Percentiles rank a stretch among this genome's conserved stretches.
phyloP scores from a whole-genome alignment of 2,797 vertebrate genomes.

The Acanthis flammea region DNA sequence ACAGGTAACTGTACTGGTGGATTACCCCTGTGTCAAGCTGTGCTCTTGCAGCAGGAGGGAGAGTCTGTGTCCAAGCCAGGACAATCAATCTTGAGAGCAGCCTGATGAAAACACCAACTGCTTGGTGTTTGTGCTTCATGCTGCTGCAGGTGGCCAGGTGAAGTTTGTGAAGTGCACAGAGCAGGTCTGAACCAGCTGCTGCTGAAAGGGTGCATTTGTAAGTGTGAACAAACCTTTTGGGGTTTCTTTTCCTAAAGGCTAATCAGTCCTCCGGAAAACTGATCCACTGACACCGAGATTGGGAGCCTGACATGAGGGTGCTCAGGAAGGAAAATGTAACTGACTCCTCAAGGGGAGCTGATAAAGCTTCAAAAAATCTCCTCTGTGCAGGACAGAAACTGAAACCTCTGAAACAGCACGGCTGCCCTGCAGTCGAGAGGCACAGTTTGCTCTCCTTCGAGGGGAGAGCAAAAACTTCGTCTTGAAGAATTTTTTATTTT shows the following conservation, averaged over 20 bases:
- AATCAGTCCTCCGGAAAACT: background rate
- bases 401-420: background rate
- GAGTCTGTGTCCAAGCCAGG: background rate
- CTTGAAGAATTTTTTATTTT: background rate
- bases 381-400: background rate
- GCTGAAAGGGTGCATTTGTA: background rate
- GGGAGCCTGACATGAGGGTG: background rate
- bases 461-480: background rate
- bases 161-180: background rate
- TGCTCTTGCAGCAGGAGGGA: background rate
- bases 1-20: accelerated
- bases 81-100: background rate
- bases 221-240: background rate
- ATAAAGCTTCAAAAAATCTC: constrained; percentile 15
- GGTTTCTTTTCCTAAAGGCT: background rate
- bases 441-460: background rate
- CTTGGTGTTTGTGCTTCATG: background rate
- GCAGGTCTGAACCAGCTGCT: background rate
- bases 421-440: background rate
- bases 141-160: background rate
- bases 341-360: background rate
- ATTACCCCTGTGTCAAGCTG: background rate
- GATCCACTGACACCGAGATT: background rate
- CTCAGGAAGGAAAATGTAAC: constrained; percentile 30
- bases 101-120: background rate